phyloP scores from a whole-genome alignment of 2,888 invertebrate genomes.

The Phaonia tiefii region DNA sequence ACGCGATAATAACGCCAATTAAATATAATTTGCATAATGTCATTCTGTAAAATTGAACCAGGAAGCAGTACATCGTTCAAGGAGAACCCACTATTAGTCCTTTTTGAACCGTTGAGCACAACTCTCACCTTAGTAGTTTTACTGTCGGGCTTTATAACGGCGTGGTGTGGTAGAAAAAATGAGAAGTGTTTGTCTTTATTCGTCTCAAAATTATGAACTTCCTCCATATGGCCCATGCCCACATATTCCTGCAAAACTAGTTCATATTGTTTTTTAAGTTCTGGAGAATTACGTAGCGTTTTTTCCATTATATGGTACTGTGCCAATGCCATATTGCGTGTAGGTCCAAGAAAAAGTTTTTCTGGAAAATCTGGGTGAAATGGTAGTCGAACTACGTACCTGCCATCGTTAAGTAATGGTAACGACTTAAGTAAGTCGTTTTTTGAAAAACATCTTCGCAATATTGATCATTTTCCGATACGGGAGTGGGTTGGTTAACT shows the following conservation, averaged over 20 bases:
- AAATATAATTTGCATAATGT: slow-evolving; percentile 38
- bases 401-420: background rate
- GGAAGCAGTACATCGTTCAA: slow-evolving; percentile 52
- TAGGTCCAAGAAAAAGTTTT: background rate
- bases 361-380: slow-evolving; percentile 29
- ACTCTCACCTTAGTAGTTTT: slow-evolving; percentile 16
- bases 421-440: slow-evolving; percentile 26
- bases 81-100: slow-evolving; percentile 34
- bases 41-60: slow-evolving; percentile 57
- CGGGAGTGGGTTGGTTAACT: too few species aligned
- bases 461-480: background rate
- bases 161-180: slow-evolving; percentile 57
- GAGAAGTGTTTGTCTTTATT: slow-evolving; percentile 6
- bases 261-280: background rate
- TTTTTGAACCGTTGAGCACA: slow-evolving; percentile 62
- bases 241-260: slow-evolving; percentile 24
- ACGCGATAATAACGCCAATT: slow-evolving; percentile 43
- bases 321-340: too few species aligned
- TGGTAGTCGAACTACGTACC: slow-evolving; percentile 27
- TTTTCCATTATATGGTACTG: too few species aligned
- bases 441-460: slow-evolving; percentile 27
- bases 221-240: slow-evolving; percentile 35
- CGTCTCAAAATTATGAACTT: background rate
- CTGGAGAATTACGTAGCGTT: background rate
- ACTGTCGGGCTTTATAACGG: slow-evolving; percentile 41